Base-by-base conservation (phyloP, 2,888 invertebrate species). In the Kryphioiulus occultus region DNA sequence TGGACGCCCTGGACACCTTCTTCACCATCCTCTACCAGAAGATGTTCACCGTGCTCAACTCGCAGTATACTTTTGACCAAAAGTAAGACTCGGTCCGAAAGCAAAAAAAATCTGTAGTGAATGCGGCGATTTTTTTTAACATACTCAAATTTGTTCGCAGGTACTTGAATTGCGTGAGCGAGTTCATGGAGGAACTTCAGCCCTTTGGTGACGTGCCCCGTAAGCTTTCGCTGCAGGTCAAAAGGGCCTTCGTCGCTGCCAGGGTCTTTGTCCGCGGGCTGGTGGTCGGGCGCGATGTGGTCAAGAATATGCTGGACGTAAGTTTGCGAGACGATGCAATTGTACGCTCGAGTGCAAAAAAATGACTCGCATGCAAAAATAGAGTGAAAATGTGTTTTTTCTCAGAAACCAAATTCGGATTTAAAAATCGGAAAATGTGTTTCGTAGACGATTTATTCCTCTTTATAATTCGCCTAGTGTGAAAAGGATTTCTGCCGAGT, bases 191-290 rank as follows among this genome's bases (percentile, higher is more conserved):
- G 87, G 96, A 97, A 90, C 94, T 98, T 92, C 95, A 97, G 91
- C 98, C 99, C 0, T 99, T 99, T 91, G 98, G 97, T 35, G 98
- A 98, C 92, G 96, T 98, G 83, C 98, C 98, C 0, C 95, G 95
- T 91, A 98, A 98, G 93, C 93, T 99, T 89, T 95, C 96, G 15
- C 94, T 95, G 89, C 98, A 98, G 92, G 94, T 99, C 90, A 95
- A 96, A 90, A 93, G 98, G 85, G 96, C 98, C 0, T 98, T 99
- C 93, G 96, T 98, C 42, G 98, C 99, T 26, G 98, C 98, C 10
- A 93, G 98, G 90, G 97, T 98, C 87, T 98, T 98, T 92, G 96
- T 97, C 89, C 97, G 98, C 92, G 96, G 98, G 0, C 93, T 99
- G 88, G 94, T 94, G 44, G 95, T 95, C 30, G 97, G 97, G 0